A percentile compares a stretch with the other conserved stretches of the same genome.
Conservation (phyloP, 1,140 invertebrate genomes). For the Tachypleus tridentatus region DNA sequence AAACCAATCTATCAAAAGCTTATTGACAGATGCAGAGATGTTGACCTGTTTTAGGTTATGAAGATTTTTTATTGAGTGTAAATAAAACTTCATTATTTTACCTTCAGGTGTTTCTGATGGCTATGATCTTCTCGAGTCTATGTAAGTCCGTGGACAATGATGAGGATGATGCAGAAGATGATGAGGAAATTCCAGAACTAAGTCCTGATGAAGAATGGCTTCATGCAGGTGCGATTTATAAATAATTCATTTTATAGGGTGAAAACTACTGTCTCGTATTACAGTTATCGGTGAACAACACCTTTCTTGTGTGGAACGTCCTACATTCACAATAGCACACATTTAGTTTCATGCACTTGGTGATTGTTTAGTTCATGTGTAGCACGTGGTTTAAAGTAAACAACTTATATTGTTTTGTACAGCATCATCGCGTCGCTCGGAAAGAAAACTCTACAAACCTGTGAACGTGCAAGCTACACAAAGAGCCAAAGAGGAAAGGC, state of each 20-base stretch:
- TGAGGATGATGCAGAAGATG: slow-evolving; percentile 39
- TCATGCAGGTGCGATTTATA: slow-evolving; percentile 11
- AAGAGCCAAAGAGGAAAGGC: slow-evolving; percentile 31
- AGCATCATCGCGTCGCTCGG: too few relatives aligned
- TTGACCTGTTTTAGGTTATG: too few relatives aligned
- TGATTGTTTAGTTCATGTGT: too few relatives aligned
- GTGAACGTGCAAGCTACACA: slow-evolving; percentile 32
- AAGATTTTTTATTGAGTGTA: too few relatives aligned
- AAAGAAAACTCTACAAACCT: background rate
- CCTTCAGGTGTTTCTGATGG: slow-evolving; percentile 37
- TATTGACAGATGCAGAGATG: too few relatives aligned
- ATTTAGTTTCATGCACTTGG: too few relatives aligned
- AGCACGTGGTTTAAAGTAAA: too few relatives aligned
- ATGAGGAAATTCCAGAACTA: slow-evolving; percentile 36
- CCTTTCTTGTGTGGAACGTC: too few relatives aligned
- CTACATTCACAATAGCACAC: too few relatives aligned
- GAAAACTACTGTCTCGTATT: slow-evolving; percentile 7
- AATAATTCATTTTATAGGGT: too few relatives aligned
- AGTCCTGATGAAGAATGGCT: slow-evolving; percentile 28
- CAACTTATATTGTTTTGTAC: too few relatives aligned
- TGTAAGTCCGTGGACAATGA: slow-evolving; percentile 38
- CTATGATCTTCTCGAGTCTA: slow-evolving; percentile 40
- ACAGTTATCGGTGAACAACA: slow-evolving; percentile 20
- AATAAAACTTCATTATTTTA: background rate
- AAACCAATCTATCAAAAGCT: too few relatives aligned